phyloP scores from a whole-genome alignment of 2,888 invertebrate species.

The Merodon equestris region DNA sequence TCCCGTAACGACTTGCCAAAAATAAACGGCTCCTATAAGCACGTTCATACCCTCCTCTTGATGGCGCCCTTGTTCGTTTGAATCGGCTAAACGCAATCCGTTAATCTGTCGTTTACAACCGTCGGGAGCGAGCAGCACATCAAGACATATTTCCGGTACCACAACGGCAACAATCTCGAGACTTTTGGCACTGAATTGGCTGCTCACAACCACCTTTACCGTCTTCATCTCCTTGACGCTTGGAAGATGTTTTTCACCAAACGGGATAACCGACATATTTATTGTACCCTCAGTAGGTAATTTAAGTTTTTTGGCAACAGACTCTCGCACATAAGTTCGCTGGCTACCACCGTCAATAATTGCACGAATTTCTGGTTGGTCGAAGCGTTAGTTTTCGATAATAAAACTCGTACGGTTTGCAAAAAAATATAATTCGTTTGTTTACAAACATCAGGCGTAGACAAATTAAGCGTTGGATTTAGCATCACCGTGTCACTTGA shows the following conservation, averaged over 20 bases:
- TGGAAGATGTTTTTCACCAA: background rate
- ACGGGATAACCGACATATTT: conserved; percentile 7
- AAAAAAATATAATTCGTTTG: background rate
- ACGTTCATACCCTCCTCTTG: conserved; percentile 3
- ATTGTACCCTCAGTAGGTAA: background rate
- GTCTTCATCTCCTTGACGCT: background rate
- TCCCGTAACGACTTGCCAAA: conserved; percentile 9
- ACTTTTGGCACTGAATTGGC: background rate
- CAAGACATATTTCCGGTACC: conserved; percentile 2
- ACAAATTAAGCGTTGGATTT: too few relatives aligned
- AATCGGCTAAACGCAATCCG: background rate
- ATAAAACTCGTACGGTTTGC: too few relatives aligned
- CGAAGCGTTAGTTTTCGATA: background rate
- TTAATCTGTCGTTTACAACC: background rate
- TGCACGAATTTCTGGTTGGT: background rate
- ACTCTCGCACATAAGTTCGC: conserved; percentile 7
- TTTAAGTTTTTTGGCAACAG: background rate
- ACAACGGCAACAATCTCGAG: background rate
- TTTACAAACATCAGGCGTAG: background rate
- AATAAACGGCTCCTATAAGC: conserved; percentile 8
- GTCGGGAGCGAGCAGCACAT: background rate
- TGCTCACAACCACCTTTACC: background rate
- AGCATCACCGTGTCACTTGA: too few relatives aligned
- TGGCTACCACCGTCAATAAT: conserved; percentile 16
- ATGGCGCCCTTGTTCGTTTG: background rate